Evolutionary conservation across 2,888 invertebrate genomes (phyloP).

Genomic region (Dasypolia templi): DNA sequence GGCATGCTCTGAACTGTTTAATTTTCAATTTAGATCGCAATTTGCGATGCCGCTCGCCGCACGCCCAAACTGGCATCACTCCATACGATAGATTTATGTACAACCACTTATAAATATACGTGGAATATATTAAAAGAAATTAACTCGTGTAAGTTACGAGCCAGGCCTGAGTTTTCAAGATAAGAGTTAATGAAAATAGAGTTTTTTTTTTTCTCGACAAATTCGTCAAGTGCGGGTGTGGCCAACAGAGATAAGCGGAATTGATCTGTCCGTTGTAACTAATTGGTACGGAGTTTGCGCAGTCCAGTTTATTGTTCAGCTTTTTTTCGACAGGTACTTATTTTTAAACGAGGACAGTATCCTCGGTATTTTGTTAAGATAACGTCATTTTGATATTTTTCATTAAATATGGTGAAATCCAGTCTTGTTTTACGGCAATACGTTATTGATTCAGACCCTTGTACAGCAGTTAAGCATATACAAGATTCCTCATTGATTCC

Average conservation of each 20-base stretch:
- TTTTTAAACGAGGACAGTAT: slow-evolving; percentile 45
- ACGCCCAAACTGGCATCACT: slow-evolving; percentile 89
- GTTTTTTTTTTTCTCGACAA: slow-evolving; percentile 82
- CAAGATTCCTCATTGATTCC: neutral
- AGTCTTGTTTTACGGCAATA: neutral
- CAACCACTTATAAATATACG: slow-evolving; percentile 72
- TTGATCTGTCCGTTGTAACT: slow-evolving; percentile 77
- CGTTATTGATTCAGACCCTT: neutral
- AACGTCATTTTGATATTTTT: slow-evolving; percentile 31
- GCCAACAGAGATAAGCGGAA: slow-evolving; percentile 80
- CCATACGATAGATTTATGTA: slow-evolving; percentile 88
- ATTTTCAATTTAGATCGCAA: slow-evolving; percentile 91
- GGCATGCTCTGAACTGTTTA: slow-evolving; percentile 83
- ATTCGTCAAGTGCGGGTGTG: slow-evolving; percentile 80
- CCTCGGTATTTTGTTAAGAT: slow-evolving; percentile 58
- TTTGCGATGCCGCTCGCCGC: slow-evolving; percentile 87
- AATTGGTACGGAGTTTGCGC: slow-evolving; percentile 65
- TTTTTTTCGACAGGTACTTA: slow-evolving; percentile 45
- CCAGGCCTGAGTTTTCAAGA: slow-evolving; percentile 76
- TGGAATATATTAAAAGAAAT: slow-evolving; percentile 88
- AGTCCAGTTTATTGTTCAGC: slow-evolving; percentile 62
- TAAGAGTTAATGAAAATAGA: slow-evolving; percentile 88
- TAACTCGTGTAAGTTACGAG: slow-evolving; percentile 87
- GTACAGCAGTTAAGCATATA: neutral
- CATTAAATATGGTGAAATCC: slow-evolving; percentile 18